Evolutionary conservation across 1,140 invertebrate genomes (phyloP).

Genomic region (Papilio machaon): DNA sequence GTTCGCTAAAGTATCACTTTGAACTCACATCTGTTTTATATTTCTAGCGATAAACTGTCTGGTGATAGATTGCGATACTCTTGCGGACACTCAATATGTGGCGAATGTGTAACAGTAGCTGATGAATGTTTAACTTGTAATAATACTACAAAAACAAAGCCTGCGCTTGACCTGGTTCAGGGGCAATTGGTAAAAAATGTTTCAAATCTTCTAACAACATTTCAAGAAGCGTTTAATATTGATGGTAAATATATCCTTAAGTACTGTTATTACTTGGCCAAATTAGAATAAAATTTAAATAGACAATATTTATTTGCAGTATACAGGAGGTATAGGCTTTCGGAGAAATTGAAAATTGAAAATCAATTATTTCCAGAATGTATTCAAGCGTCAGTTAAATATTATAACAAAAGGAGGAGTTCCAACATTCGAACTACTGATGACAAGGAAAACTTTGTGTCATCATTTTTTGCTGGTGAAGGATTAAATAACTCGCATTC

Average conservation of each 20-base stretch:
- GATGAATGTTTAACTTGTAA: constrained; percentile 59
- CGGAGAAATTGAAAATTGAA: constrained; percentile 67
- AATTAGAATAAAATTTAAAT: neutral
- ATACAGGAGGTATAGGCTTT: constrained; percentile 61
- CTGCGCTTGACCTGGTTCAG: constrained; percentile 49
- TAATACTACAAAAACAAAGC: constrained; percentile 42
- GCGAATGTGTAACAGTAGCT: constrained; percentile 52
- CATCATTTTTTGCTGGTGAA: constrained; percentile 55
- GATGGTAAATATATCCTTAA: constrained; percentile 55
- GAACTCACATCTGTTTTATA: constrained; percentile 35
- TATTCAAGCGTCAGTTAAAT: constrained; percentile 71
- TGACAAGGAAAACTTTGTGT: constrained; percentile 59
- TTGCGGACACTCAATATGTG: constrained; percentile 66
- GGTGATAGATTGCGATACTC: constrained; percentile 54
- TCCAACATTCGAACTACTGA: constrained; percentile 42
- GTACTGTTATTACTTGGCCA: neutral
- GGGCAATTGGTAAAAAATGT: constrained; percentile 55
- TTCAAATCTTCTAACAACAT: constrained; percentile 52
- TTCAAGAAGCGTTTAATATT: constrained; percentile 62
- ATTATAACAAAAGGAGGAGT: constrained; percentile 69
- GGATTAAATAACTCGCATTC: constrained; percentile 43
- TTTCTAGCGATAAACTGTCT: constrained; percentile 61
- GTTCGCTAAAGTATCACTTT: neutral
- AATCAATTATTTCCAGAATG: constrained; percentile 74
- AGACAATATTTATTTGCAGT: constrained; percentile 55